These are phyloP conservation scores for Isaurus tuberculatus DNA, from an alignment of 92 coral and sea anemone species.

Conservation along the genomic window DNA sequence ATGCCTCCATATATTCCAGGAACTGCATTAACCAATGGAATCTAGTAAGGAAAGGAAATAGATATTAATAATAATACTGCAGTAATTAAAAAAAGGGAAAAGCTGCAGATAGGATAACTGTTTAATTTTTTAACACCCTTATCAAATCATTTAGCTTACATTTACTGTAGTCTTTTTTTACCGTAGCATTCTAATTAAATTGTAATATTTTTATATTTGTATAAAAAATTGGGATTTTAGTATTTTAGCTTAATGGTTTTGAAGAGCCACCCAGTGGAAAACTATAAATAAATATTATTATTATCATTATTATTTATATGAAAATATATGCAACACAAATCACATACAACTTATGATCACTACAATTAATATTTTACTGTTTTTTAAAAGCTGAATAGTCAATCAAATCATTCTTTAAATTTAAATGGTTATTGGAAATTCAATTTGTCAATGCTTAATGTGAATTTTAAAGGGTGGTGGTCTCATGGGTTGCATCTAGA, in stretches of 20 bases:
- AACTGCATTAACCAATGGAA: constrained; percentile 53
- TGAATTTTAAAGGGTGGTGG: not conserved
- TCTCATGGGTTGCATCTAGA: constrained; percentile 23
- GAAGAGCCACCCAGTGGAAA: constrained; percentile 15
- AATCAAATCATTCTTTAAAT: constrained; percentile 20
- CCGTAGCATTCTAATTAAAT: not conserved
- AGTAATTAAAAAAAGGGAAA: constrained; percentile 7
- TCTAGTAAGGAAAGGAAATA: constrained; percentile 34
- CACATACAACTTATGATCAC: constrained; percentile 24
- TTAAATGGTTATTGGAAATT: not conserved
- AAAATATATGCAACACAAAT: constrained; percentile 28
- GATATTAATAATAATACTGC: constrained; percentile 5
- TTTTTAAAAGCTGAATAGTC: constrained; percentile 14
- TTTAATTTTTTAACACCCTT: constrained; percentile 3
- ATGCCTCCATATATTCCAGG: constrained; percentile 57
- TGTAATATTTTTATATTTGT: constrained; percentile 4
- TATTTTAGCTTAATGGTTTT: constrained; percentile 5
- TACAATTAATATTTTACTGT: constrained; percentile 14
- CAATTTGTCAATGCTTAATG: not conserved
- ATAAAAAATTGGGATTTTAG: not conserved
- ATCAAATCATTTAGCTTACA: constrained; percentile 5
- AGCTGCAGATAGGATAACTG: constrained; percentile 4
- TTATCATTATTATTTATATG: constrained; percentile 11
- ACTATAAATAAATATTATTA: not conserved
- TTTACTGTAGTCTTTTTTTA: constrained; percentile 1